phyloP scores from a whole-genome alignment of 2,113 vertebrate species.

The Lonchura striata region DNA sequence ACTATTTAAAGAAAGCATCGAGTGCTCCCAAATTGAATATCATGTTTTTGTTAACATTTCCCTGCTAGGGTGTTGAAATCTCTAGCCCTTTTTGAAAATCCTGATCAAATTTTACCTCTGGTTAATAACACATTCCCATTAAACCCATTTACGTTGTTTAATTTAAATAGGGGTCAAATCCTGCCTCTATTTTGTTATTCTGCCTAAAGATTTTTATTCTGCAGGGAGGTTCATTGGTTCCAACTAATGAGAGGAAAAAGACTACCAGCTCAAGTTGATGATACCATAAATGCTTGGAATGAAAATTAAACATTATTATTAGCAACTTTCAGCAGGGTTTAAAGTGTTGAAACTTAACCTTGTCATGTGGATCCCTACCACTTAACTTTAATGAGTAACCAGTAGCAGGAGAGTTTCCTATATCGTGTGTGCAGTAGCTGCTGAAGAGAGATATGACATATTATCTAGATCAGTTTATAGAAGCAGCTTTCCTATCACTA shows the following conservation, averaged over 20 bases:
- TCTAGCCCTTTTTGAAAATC: neutral
- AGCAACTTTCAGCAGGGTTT: conserved; percentile 62
- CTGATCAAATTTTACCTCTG: neutral
- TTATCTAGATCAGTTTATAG: conserved; percentile 51
- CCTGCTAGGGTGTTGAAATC: neutral
- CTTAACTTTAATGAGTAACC: conserved; percentile 68
- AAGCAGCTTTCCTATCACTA: conserved; percentile 2
- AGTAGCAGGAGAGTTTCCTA: conserved; percentile 60
- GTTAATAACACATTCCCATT: neutral
- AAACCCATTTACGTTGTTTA: neutral
- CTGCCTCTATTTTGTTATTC: neutral
- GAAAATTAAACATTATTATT: conserved; percentile 60
- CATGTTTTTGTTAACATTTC: neutral
- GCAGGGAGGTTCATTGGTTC: neutral
- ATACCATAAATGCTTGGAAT: neutral
- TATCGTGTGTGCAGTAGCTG: conserved; percentile 56
- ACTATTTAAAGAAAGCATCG: neutral
- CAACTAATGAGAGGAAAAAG: neutral
- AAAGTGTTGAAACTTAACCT: conserved; percentile 65
- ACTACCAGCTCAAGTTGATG: neutral
- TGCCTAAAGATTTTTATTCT: neutral
- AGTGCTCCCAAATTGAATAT: neutral
- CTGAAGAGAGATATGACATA: conserved; percentile 63
- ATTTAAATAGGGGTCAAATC: conserved; percentile 18
- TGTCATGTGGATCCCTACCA: conserved; percentile 61